Evolutionary conservation across 1,140 invertebrate genomes (phyloP), one percentile per base, ranked within the genome.

Genomic region (Drosophila nasuta): DNA sequence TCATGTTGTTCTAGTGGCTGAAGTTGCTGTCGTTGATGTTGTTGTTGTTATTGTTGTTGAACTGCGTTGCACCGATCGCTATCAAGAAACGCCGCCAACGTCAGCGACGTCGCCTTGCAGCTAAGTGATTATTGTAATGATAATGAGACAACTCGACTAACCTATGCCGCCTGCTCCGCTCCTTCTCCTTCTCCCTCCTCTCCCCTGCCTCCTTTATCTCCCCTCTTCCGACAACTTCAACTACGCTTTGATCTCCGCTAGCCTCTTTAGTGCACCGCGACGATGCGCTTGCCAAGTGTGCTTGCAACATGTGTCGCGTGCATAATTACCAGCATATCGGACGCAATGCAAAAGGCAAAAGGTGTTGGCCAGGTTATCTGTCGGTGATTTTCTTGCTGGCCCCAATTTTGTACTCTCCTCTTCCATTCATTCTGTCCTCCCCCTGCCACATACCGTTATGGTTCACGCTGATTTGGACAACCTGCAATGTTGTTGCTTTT

Each of bases 81-180:
- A 87, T 87, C 79, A 87, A 79, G 66, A 75, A 81, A 72, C 77
- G 77, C 66, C 81, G 77, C 81, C 80, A 66, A 62, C 46, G 62
- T 49, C 68, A 65, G 35, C 41, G 35, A 25, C 54, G 20, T 52
- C 52, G 58, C 52, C 67, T 66, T 73, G 75, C 68, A 82, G 70
- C 58, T 79, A 79, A 74, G 82, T 82, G 82, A 87, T 87, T 87
- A 80, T 87, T 82, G 83, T 80, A 82, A 88, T 88, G 82, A 87
- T 87, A 87, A 82, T 80, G 69, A 87, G 80, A 87, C 72, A 80
- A 77, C 57, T 46, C 70, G 79, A 65, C 62, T 79, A 71, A 74
- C 63, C 75, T 68, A 78, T 75, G 66, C 78, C 67, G 65, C 68
- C 71, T 65, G 56, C 46, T 48, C 7, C 15, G 5, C 46, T 8